phyloP scores from a whole-genome alignment of 2,797 vertebrate genomes.

The Nothura maculosa region DNA sequence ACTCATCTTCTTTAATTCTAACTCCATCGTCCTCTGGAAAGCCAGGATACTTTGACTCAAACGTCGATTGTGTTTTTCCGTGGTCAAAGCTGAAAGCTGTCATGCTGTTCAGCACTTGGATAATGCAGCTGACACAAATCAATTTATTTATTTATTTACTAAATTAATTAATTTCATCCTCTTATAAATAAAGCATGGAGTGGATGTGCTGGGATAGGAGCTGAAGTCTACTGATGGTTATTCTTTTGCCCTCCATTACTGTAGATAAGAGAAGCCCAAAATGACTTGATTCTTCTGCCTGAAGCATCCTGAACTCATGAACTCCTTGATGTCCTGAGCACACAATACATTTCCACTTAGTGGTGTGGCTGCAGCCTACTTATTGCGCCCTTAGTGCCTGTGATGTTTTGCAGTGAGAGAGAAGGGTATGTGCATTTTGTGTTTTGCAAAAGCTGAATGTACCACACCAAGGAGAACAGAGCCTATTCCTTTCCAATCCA shows the following conservation, averaged over 20 bases:
- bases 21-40: neutral
- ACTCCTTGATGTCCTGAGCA: neutral
- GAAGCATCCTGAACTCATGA: neutral
- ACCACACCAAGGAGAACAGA: neutral
- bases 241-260: conserved; percentile 13
- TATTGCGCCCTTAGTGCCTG: neutral
- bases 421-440: neutral
- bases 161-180: neutral
- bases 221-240: neutral
- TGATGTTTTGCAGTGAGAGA: neutral
- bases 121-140: conserved; percentile 27
- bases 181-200: conserved; percentile 15
- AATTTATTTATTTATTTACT: neutral
- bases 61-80: neutral
- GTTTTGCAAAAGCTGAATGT: neutral
- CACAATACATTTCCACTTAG: neutral
- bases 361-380: neutral
- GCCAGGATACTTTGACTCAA: neutral
- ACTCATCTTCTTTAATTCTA: neutral
- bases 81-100: neutral
- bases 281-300: neutral
- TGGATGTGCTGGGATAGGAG: conserved; percentile 2
- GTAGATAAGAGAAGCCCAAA: conserved; percentile 10
- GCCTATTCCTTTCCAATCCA: neutral
- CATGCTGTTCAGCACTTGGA: neutral